A percentile compares a stretch with the other conserved stretches of the same genome.
phyloP scores from a whole-genome alignment of 23 tunicate genomes.

The Aplidium turbinatum region DNA sequence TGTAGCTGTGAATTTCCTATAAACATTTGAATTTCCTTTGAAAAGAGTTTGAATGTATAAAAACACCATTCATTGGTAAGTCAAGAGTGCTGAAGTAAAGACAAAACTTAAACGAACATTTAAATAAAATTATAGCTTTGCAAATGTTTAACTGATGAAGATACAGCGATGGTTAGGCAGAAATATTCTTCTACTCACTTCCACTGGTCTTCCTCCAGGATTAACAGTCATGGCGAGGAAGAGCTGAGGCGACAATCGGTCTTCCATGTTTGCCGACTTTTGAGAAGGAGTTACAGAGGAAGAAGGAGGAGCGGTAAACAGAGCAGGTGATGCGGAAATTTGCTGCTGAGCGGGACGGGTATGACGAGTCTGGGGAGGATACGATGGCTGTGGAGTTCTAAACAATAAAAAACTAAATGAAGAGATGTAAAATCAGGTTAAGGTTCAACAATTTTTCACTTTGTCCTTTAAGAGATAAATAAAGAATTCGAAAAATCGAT shows the following conservation, averaged over 20 bases:
- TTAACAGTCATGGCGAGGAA: conserved; percentile 68
- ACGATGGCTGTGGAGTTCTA: conserved; percentile 54
- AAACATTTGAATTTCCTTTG: not conserved
- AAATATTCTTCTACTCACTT: conserved; percentile 42
- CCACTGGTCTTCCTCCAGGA: conserved; percentile 85
- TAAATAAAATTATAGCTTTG: not conserved
- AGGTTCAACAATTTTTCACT: no score
- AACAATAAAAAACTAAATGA: not conserved
- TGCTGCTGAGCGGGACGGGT: conserved; percentile 83
- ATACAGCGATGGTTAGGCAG: no score
- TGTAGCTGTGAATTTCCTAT: conserved; percentile 88
- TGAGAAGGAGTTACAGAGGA: not conserved
- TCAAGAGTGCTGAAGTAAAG: not conserved
- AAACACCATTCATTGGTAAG: no score
- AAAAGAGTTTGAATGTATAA: not conserved
- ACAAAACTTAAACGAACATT: not conserved
- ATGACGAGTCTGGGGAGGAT: conserved; percentile 72
- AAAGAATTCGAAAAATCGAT: not conserved
- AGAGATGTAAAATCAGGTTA: no score
- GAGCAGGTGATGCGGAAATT: conserved; percentile 29
- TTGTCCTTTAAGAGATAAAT: no score
- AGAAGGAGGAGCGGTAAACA: not conserved
- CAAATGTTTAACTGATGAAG: not conserved
- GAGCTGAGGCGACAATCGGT: conserved; percentile 66
- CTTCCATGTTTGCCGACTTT: conserved; percentile 49